Conservation (phyloP, 2,113 vertebrate genomes). For the Podiceps cristatus region DNA sequence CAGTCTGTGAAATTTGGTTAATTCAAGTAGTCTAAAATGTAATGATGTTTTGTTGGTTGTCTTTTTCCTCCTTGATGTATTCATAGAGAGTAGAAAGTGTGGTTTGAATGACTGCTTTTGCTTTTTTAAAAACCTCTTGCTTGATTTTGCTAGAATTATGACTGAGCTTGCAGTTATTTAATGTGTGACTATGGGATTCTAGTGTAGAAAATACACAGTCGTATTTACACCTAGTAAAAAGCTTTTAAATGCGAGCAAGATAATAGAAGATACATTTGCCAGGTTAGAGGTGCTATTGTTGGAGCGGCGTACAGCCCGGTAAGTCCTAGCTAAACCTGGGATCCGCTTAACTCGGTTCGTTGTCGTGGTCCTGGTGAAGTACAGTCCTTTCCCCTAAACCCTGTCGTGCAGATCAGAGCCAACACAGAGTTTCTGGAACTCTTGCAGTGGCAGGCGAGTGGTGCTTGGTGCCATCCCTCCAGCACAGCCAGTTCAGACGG, state of each 20-base stretch:
- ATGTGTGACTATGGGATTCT: neutral
- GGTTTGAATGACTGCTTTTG: neutral
- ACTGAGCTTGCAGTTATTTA: neutral
- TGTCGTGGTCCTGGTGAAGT: neutral
- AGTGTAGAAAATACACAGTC: neutral
- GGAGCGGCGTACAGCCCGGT: too few relatives aligned
- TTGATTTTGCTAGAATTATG: neutral
- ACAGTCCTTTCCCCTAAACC: neutral
- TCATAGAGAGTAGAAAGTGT: accelerated
- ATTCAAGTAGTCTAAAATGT: neutral
- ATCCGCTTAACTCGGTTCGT: neutral
- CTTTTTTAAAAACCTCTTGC: neutral
- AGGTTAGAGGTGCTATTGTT: neutral
- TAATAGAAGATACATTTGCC: neutral
- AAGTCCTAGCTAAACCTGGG: neutral
- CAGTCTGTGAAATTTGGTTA: neutral
- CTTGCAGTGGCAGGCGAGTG: neutral
- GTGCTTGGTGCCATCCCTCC: neutral
- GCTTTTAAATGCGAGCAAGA: neutral
- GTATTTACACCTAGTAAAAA: neutral
- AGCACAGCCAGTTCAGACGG: neutral
- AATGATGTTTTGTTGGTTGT: neutral
- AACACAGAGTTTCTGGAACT: neutral
- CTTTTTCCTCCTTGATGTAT: neutral
- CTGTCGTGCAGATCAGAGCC: neutral